Conservation (phyloP, 1,140 invertebrate species). For the Chironomus striatipennis region DNA sequence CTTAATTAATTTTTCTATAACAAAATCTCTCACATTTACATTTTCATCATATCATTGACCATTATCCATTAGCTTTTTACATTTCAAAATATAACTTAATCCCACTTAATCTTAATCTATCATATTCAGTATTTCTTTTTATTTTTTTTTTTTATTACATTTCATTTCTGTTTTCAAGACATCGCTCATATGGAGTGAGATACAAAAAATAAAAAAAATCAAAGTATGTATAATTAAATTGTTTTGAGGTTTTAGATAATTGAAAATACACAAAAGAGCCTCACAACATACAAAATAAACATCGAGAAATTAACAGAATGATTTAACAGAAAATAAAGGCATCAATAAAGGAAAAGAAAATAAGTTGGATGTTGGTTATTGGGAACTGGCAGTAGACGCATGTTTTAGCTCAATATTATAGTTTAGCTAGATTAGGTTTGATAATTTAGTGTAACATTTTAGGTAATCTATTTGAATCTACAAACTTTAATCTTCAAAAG, state of each 20-base stretch:
- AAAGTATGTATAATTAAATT: constrained; percentile 15
- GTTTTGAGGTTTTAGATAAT: constrained; percentile 13
- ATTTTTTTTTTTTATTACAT: neutral
- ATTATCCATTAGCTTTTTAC: constrained; percentile 3
- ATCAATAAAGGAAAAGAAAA: neutral
- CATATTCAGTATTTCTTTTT: constrained; percentile 4
- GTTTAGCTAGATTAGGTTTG: no score
- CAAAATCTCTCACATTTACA: neutral
- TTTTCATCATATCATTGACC: neutral
- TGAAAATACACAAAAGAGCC: neutral
- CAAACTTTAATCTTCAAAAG: no score
- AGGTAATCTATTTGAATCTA: no score
- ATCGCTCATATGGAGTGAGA: no score
- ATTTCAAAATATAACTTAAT: constrained; percentile 15
- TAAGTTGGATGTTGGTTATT: no score
- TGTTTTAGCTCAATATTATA: no score
- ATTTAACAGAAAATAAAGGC: constrained; percentile 14
- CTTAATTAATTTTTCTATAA: no score
- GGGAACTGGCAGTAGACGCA: no score
- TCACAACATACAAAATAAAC: constrained; percentile 2
- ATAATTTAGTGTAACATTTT: no score
- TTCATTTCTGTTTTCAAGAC: neutral
- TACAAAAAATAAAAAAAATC: neutral
- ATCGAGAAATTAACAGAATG: constrained; percentile 21
- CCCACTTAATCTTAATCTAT: constrained; percentile 13